Percentiles rank a stretch among this genome's conserved stretches.
phyloP scores from a whole-genome alignment of 2,888 invertebrate genomes.

The Callosobruchus maculatus region DNA sequence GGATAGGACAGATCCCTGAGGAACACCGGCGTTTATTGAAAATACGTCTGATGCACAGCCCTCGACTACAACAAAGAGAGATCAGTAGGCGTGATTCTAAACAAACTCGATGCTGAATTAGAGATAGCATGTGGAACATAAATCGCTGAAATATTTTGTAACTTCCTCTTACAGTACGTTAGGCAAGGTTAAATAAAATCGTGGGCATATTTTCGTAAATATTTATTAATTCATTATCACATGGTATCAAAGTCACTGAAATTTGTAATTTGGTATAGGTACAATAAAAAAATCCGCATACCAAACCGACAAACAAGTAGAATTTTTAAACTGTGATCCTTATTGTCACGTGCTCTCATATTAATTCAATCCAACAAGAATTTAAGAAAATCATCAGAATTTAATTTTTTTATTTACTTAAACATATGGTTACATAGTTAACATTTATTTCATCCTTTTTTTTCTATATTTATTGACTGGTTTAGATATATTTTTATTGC shows the following conservation, averaged over 20 bases:
- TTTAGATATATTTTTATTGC: constrained; percentile 38
- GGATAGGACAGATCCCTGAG: too few relatives aligned
- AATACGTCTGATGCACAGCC: too few relatives aligned
- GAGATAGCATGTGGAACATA: not conserved
- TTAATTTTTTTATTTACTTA: constrained; percentile 33
- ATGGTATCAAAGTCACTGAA: constrained; percentile 33
- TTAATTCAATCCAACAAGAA: constrained; percentile 18
- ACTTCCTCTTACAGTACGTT: too few relatives aligned
- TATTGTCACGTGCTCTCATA: constrained; percentile 26
- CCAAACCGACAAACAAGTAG: constrained; percentile 4
- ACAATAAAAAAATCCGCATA: constrained; percentile 5
- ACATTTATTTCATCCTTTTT: constrained; percentile 28
- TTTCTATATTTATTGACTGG: constrained; percentile 34
- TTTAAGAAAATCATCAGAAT: constrained; percentile 16
- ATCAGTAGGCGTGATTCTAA: too few relatives aligned
- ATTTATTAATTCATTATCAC: constrained; percentile 28
- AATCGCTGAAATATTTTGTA: not conserved
- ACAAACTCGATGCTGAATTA: too few relatives aligned
- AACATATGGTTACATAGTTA: constrained; percentile 37
- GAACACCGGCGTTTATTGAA: too few relatives aligned
- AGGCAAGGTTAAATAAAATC: not conserved
- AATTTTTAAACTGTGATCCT: constrained; percentile 10
- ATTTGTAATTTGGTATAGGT: constrained; percentile 13
- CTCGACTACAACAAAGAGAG: too few relatives aligned
- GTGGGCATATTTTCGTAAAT: not conserved